Base-by-base conservation (phyloP, 2,888 invertebrate species). In the Stenchaetothrips biformis region DNA sequence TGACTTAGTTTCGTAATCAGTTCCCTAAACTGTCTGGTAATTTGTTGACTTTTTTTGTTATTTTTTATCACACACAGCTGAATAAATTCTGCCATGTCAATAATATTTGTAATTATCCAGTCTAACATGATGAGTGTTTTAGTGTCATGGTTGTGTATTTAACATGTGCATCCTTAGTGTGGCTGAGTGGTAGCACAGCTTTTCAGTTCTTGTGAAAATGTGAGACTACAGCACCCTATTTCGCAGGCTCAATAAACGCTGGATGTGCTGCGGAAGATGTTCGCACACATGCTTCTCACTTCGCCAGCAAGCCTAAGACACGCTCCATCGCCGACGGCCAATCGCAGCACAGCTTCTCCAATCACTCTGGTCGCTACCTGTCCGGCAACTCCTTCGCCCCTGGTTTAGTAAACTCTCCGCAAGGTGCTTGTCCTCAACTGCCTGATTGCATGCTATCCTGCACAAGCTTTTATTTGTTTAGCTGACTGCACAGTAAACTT, bases 291-390 rank as follows among this genome's bases (percentile, higher is more conserved):
- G 86, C 88, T 80, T 88, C 90, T 59, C 90, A 90, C 84, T 93
- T 94, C 85, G 93, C 93, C 83, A 91, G 92, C 82, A 92, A 93
- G 87, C 82, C 84, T 80, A 90, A 87, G 83, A 85, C 89, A 77
- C 91, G 95, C 85, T 94, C 95, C 82, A 91, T 95, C 84, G 95
- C 95, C 82, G 95, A 96, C 86, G 95, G 95, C 82, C 95, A 95
- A 87, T 95, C 95, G 81, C 95, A 95, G 86, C 94, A 95, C 86
- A 95, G 95, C 86, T 95, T 95, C 87, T 93, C 94, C 81, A 95
- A 94, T 85, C 90, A 92, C 85, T 94, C 95, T 78, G 93, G 92
- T 84, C 91, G 95, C 85, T 95, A 94, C 85, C 88, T 92, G 84
- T 89, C 89, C 81, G 84, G 84, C 49, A 90, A 90, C 82, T 92